These are phyloP conservation scores for Diadophis punctatus DNA, from an alignment of 2,113 vertebrate species.

Conservation along the genomic window DNA sequence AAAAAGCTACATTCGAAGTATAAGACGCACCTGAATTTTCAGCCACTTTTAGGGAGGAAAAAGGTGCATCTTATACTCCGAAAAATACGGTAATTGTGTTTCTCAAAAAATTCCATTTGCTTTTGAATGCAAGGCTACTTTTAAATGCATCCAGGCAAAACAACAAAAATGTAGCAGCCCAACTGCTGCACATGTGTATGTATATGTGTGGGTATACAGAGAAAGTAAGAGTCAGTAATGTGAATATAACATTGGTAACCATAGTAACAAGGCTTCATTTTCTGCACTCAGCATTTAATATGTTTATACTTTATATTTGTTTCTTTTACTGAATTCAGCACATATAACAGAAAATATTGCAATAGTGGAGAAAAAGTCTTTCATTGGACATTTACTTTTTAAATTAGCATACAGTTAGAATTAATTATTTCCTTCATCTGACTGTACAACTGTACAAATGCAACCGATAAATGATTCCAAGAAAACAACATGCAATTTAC, in stretches of 20 bases:
- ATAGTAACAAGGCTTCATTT: conserved; percentile 47
- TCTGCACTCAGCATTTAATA: conserved; percentile 29
- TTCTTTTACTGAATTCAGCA: background rate
- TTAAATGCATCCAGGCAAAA: background rate
- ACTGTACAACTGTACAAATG: background rate
- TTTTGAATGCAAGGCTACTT: background rate
- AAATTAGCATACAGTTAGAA: background rate
- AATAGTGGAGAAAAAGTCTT: conserved; percentile 7
- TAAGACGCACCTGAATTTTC: no score
- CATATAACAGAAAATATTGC: background rate
- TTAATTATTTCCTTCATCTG: background rate
- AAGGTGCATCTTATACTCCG: no score
- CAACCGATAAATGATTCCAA: background rate
- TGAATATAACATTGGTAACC: conserved; percentile 46
- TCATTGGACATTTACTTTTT: background rate
- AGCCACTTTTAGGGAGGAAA: no score
- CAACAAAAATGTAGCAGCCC: background rate
- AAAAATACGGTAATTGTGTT: no score
- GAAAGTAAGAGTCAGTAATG: conserved; percentile 15
- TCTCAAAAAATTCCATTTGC: no score
- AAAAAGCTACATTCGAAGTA: no score
- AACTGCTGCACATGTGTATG: background rate
- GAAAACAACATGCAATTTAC: background rate
- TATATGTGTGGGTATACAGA: background rate
- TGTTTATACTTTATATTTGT: conserved; percentile 26